Evolutionary conservation across 1,140 invertebrate genomes (phyloP).

Genomic region (Lineus longissimus): DNA sequence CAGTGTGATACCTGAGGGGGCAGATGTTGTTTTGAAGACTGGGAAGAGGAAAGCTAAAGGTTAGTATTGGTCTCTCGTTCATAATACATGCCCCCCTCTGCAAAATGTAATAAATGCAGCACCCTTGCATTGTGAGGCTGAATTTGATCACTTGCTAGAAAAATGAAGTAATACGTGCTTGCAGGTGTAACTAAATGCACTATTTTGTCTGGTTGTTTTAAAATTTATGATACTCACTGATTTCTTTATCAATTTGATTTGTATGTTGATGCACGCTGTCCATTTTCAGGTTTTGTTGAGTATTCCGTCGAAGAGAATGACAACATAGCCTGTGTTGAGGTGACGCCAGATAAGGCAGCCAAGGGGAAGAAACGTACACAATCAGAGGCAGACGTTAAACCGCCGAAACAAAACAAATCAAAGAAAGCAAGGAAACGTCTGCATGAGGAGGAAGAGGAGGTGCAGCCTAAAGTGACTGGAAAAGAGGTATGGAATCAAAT

Average conservation of each 20-base stretch:
- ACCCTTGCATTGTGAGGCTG: too few species aligned
- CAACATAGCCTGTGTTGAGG: slow-evolving; percentile 11
- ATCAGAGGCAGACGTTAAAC: slow-evolving; percentile 10
- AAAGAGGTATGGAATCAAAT: slow-evolving; percentile 27
- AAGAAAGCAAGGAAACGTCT: slow-evolving; percentile 7
- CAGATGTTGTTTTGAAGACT: not conserved
- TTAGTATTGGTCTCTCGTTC: too few species aligned
- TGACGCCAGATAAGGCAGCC: not conserved
- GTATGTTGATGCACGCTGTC: too few species aligned
- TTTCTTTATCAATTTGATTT: too few species aligned
- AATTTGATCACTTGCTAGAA: too few species aligned
- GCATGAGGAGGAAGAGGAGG: slow-evolving; percentile 14
- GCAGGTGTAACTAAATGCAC: too few species aligned
- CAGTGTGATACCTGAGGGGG: not conserved
- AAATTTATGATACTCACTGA: too few species aligned
- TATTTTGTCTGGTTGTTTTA: too few species aligned
- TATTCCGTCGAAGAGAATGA: slow-evolving; percentile 8
- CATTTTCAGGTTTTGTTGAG: not conserved
- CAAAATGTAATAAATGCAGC: too few species aligned
- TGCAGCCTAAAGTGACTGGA: slow-evolving; percentile 28
- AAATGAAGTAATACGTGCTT: too few species aligned
- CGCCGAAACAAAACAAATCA: slow-evolving; percentile 14
- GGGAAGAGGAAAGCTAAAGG: too few species aligned
- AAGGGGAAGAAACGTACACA: slow-evolving; percentile 9
- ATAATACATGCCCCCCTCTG: too few species aligned